Conservation (phyloP, 2,797 vertebrate species). For the Nannoperca obscura region DNA sequence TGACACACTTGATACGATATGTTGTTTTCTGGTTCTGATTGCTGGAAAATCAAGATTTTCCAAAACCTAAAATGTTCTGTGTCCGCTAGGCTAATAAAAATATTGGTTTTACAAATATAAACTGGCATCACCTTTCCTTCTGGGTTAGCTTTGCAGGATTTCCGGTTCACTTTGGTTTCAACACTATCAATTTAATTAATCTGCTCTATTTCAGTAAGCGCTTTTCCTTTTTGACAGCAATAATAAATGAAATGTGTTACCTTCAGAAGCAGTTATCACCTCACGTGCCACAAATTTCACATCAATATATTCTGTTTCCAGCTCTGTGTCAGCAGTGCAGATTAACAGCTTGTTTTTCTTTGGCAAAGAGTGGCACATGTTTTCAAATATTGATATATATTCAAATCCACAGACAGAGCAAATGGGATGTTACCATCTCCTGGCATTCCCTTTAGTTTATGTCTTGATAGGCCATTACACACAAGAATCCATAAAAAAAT, state of each 20-base stretch:
- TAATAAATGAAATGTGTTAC: slow-evolving; percentile 22
- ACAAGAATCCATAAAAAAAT: slow-evolving; percentile 25
- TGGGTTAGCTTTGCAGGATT: not conserved
- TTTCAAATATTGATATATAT: slow-evolving; percentile 15
- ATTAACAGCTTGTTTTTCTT: slow-evolving; percentile 8
- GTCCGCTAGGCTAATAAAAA: not conserved
- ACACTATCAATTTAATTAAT: not conserved
- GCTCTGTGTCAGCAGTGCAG: slow-evolving; percentile 8
- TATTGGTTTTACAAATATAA: not conserved
- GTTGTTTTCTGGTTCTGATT: not conserved
- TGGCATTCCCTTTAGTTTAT: not conserved
- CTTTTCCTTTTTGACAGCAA: not conserved
- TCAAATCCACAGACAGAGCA: slow-evolving; percentile 13
- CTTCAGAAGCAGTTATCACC: slow-evolving; percentile 17
- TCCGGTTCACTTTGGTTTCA: not conserved
- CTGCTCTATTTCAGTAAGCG: not conserved
- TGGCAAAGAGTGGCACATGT: not conserved
- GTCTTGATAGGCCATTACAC: not conserved
- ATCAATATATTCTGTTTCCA: not conserved
- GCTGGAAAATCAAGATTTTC: not conserved
- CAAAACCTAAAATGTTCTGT: not conserved
- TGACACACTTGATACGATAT: not conserved
- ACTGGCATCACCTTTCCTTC: not conserved
- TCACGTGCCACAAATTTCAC: slow-evolving; percentile 13
- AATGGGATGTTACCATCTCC: slow-evolving; percentile 31